Base-by-base conservation (phyloP, 2,797 vertebrate species). In the Lateolabrax maculatus region DNA sequence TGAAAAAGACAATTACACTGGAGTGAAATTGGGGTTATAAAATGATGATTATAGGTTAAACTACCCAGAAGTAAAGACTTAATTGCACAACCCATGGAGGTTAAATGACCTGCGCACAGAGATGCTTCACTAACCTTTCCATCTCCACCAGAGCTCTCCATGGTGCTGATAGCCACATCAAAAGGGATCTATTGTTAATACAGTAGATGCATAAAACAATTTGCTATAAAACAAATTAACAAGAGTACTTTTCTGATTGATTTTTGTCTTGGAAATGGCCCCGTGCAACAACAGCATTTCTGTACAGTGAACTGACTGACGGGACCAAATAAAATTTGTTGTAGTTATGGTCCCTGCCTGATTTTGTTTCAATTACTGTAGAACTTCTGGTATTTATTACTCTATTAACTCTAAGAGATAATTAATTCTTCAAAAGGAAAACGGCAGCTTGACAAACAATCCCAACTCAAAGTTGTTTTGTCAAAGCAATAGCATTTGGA, bases 101-200 rank as follows among this genome's bases (percentile, higher is more conserved):
- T 80, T 25, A 43, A 75, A 55, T 1, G 58, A 55, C 16, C n/a
- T 27, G 48, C 15, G 44, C 34, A 1, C 34, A n/a, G 12, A 51
- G 61, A 21, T 1, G 23, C 64, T 62, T 21, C 44, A 39, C 36
- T 4, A 9, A 52, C 12, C 18, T 62, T 48, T 61, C 43, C 15
- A 23, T 43, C 51, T 71, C 4, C 63, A 57, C 1, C 58, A 74
- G 86, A 68, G 84, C 88, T 91, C 83, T 89, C 91, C 86, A 71
- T 77, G 87, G 89, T 88, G 80, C 90, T 89, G 90, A 89, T 1
- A 15, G 31, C 39, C 9, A 6, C 1, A 43, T 60, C 44, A 44
- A 69, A 52, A 60, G 2, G 1, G 52, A n/a, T 8, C 18, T 0
- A n/a, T 44, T 39, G 25, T 62, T 41, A 63, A 63, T 31, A 31